Conservation (phyloP, 2,888 invertebrate genomes). For the Leptopilina myrica region DNA sequence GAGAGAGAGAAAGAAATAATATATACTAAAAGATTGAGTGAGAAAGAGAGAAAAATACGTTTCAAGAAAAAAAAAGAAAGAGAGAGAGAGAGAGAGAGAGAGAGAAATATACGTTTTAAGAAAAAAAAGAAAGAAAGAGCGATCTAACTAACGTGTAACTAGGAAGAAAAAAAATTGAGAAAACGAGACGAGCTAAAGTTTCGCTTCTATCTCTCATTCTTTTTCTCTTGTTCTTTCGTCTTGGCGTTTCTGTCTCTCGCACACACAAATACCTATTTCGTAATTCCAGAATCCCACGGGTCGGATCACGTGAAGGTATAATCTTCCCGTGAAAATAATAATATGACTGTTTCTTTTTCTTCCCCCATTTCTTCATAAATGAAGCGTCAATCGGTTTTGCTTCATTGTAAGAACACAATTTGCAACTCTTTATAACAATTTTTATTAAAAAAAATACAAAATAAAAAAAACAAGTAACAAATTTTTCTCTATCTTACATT, state of each 20-base stretch:
- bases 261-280: conserved; percentile 52
- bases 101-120: too few species aligned
- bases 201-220: conserved; percentile 50
- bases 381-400: neutral
- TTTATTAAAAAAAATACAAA: too few species aligned
- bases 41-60: too few species aligned
- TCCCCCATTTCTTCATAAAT: neutral
- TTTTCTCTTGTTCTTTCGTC: conserved; percentile 36
- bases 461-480: too few species aligned
- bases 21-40: too few species aligned
- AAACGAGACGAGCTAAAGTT: conserved; percentile 64
- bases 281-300: conserved; percentile 60
- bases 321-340: conserved; percentile 31
- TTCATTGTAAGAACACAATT: too few species aligned
- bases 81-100: too few species aligned
- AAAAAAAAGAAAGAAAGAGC: neutral
- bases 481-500: too few species aligned
- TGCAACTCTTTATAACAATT: too few species aligned
- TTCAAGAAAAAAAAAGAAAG: too few species aligned
- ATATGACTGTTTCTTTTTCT: neutral
- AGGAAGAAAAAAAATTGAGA: conserved; percentile 44
- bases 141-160: neutral
- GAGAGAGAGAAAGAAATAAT: too few species aligned
- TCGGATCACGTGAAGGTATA: neutral
- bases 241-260: conserved; percentile 45